Conservation (phyloP, 2,888 invertebrate genomes). For the Epicampocera succincta region DNA sequence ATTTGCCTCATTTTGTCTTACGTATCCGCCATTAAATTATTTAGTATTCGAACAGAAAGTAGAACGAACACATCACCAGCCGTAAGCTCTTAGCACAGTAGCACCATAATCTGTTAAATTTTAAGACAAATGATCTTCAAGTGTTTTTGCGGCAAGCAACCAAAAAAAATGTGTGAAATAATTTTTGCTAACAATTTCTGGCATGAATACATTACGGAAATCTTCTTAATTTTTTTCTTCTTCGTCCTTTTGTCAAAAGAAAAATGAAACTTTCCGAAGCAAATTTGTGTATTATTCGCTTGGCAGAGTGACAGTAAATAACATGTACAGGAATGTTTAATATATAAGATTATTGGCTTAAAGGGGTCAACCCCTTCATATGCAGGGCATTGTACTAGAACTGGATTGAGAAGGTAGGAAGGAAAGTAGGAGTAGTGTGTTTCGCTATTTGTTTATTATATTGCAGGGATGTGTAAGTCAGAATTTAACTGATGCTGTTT, state of each 20-base stretch:
- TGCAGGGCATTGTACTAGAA: no score
- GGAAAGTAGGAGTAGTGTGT: no score
- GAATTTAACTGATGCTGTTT: no score
- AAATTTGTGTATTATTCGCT: neutral
- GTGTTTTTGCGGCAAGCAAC: conserved; percentile 4
- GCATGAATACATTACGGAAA: conserved; percentile 3
- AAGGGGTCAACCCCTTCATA: no score
- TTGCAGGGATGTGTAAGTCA: no score
- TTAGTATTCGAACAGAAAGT: neutral
- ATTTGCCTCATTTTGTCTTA: conserved; percentile 4
- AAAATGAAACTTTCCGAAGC: neutral
- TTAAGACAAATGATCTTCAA: conserved; percentile 47
- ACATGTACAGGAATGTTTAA: no score
- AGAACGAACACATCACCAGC: neutral
- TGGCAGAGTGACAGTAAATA: neutral
- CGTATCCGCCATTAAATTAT: conserved; percentile 19
- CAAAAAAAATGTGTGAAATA: neutral
- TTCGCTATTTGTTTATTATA: no score
- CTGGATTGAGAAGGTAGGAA: no score
- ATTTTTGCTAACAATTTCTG: conserved; percentile 20
- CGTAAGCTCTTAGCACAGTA: conserved; percentile 27
- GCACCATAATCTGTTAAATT: conserved; percentile 46
- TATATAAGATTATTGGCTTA: no score
- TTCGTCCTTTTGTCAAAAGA: neutral
- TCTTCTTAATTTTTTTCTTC: neutral